Evolutionary conservation across 2,888 invertebrate species (phyloP).

Genomic region (Eulithis testata): DNA sequence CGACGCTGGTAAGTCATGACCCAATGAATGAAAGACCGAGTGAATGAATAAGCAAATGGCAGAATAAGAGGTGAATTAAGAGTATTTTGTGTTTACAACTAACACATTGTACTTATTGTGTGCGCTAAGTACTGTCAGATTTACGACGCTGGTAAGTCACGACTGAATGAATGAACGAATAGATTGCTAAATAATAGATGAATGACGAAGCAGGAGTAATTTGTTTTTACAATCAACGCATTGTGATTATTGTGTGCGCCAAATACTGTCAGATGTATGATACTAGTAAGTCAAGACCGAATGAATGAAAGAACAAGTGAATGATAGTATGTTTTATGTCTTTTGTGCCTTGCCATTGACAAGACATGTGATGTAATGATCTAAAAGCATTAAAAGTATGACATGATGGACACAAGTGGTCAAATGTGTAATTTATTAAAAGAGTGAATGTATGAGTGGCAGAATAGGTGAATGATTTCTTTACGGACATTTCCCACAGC

Average conservation of each 20-base stretch:
- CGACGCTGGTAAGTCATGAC: slow-evolving; percentile 86
- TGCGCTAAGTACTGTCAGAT: slow-evolving; percentile 99
- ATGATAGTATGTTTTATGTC: too few relatives aligned
- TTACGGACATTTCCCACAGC: too few relatives aligned
- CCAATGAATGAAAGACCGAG: background rate
- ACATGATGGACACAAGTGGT: too few relatives aligned
- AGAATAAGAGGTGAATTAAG: too few relatives aligned
- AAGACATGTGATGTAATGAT: too few relatives aligned
- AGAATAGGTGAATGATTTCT: too few relatives aligned
- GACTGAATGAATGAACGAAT: background rate
- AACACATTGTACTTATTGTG: slow-evolving; percentile 97
- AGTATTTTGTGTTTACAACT: slow-evolving; percentile 98
- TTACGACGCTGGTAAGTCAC: slow-evolving; percentile 88
- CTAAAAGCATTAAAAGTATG: too few relatives aligned
- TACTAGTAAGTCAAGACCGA: slow-evolving; percentile 83
- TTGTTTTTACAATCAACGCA: slow-evolving; percentile 98
- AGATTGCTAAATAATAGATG: too few relatives aligned
- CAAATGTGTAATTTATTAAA: too few relatives aligned
- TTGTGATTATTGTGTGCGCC: slow-evolving; percentile 97
- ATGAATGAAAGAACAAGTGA: background rate
- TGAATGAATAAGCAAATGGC: background rate
- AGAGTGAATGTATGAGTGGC: too few relatives aligned
- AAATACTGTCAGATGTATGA: slow-evolving; percentile 98
- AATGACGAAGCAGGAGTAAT: too few relatives aligned
- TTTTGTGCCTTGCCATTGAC: too few relatives aligned